Conservation (phyloP, 35 echinoderm and acorn worm species). For the Strongylocentrotus purpuratus region DNA sequence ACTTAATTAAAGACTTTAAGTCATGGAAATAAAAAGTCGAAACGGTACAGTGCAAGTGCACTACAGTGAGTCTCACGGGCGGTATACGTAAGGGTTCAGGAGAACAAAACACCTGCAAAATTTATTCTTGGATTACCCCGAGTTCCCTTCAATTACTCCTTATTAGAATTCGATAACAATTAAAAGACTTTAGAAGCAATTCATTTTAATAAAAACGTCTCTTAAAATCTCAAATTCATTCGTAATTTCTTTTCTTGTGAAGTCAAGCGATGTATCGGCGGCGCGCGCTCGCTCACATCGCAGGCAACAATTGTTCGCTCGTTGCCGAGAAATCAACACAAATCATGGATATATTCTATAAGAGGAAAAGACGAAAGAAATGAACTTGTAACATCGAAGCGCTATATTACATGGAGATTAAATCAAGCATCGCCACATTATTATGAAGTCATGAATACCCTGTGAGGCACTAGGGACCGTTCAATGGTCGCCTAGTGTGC, state of each 20-base stretch:
- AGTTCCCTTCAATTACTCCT: background rate
- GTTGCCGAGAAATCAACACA: background rate
- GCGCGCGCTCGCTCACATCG: conserved; percentile 32
- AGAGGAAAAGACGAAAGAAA: background rate
- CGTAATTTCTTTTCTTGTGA: background rate
- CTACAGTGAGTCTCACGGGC: background rate
- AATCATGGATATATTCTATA: background rate
- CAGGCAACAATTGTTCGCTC: background rate
- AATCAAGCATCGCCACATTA: conserved; percentile 35
- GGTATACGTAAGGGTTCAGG: background rate
- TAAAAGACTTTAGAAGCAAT: conserved; percentile 23
- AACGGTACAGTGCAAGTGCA: background rate
- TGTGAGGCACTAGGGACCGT: background rate
- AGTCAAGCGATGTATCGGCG: conserved; percentile 3
- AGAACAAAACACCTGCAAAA: conserved; percentile 10
- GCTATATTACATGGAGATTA: conserved; percentile 42
- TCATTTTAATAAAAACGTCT: conserved; percentile 32
- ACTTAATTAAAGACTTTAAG: background rate
- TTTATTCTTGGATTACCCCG: background rate
- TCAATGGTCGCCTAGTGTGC: background rate
- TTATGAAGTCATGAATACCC: conserved; percentile 46
- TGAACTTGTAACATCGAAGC: conserved; percentile 37
- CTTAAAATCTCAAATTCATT: conserved; percentile 29
- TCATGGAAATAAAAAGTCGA: background rate
- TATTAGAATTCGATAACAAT: conserved; percentile 20